Conservation (phyloP, 2,888 invertebrate genomes). For the Pyrgus malvae region DNA sequence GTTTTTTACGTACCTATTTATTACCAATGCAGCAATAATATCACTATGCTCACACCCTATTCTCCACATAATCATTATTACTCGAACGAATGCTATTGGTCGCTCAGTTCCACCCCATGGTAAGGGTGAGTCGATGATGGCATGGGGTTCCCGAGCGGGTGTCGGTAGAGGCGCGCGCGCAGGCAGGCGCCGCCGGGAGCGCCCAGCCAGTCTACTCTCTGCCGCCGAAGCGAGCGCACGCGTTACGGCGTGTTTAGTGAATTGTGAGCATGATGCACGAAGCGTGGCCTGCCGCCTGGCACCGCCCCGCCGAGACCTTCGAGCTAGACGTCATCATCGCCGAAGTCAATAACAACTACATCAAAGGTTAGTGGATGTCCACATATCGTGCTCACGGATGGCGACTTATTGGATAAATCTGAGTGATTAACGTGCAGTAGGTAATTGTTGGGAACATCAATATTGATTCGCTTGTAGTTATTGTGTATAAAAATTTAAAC, state of each 20-base stretch:
- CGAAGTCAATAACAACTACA: conserved; percentile 64
- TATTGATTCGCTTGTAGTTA: too few species aligned
- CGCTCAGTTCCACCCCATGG: neutral
- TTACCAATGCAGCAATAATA: too few species aligned
- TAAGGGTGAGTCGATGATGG: neutral
- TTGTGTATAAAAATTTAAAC: too few species aligned
- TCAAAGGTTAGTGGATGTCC: conserved; percentile 53
- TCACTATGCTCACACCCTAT: too few species aligned
- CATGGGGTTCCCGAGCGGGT: neutral
- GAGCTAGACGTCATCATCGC: conserved; percentile 66
- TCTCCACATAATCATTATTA: too few species aligned
- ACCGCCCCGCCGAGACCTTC: conserved; percentile 54
- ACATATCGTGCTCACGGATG: neutral
- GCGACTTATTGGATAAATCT: neutral
- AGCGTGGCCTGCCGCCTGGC: conserved; percentile 55
- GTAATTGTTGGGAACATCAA: too few species aligned
- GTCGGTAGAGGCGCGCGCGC: conserved; percentile 36
- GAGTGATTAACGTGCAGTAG: neutral
- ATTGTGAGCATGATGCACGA: conserved; percentile 64
- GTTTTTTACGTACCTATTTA: too few species aligned
- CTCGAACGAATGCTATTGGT: conserved; percentile 10
- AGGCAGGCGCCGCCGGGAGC: conserved; percentile 38
- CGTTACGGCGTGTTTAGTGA: conserved; percentile 31
- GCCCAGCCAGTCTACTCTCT: conserved; percentile 36
- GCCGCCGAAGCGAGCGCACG: conserved; percentile 37